Evolutionary conservation across 2,888 invertebrate genomes (phyloP).

Genomic region (Brenthis daphne): DNA sequence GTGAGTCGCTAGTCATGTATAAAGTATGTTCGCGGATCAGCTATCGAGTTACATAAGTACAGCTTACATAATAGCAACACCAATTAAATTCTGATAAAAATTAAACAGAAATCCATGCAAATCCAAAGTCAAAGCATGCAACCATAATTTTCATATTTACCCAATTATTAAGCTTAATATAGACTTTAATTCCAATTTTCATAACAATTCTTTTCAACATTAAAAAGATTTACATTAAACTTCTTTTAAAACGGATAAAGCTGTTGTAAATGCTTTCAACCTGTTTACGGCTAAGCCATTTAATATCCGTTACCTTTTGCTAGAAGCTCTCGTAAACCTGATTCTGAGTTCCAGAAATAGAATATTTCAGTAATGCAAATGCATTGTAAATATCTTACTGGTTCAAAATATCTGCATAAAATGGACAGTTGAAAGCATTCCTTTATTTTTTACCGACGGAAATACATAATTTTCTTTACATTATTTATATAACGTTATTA

Average conservation of each 20-base stretch:
- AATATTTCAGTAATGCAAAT: conserved; percentile 22
- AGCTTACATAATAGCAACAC: too few relatives aligned
- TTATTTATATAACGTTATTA: neutral
- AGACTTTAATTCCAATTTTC: too few relatives aligned
- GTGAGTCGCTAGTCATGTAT: too few relatives aligned
- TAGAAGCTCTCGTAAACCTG: conserved; percentile 11
- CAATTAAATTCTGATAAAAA: too few relatives aligned
- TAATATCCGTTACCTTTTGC: conserved; percentile 6
- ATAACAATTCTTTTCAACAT: too few relatives aligned
- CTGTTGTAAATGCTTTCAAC: neutral
- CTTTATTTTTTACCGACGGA: neutral
- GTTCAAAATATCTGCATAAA: conserved; percentile 9
- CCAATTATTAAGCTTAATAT: too few relatives aligned
- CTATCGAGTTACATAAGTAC: too few relatives aligned
- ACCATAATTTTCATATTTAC: too few relatives aligned
- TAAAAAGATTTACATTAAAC: neutral
- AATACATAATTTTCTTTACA: neutral
- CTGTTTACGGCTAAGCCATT: neutral
- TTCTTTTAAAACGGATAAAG: neutral
- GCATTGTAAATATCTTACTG: conserved; percentile 10
- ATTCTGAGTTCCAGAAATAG: conserved; percentile 15
- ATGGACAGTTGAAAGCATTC: neutral
- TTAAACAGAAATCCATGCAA: too few relatives aligned
- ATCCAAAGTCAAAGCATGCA: too few relatives aligned
- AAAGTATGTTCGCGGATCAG: too few relatives aligned